A percentile compares a stretch with the other conserved stretches of the same genome.
Evolutionary conservation across 2,113 vertebrate species (phyloP).

Genomic region (Poicephalus gulielmi): DNA sequence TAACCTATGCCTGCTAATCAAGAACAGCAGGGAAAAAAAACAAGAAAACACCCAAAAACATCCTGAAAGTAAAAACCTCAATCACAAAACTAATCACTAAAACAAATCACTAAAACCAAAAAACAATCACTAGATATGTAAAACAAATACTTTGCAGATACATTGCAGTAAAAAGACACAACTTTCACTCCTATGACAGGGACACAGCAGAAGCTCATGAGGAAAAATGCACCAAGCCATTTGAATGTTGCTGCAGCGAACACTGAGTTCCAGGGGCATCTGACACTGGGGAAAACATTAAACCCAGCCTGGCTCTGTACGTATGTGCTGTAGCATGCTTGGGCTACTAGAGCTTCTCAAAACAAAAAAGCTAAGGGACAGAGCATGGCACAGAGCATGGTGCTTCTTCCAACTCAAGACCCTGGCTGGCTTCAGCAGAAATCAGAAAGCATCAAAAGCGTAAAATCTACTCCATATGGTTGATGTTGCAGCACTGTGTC

Average conservation of each 20-base stretch:
- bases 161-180: neutral
- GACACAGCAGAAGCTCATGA: neutral
- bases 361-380: neutral
- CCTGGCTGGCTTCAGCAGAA: neutral
- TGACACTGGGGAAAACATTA: neutral
- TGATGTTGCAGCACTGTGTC: neutral
- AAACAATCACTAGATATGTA: fast-evolving
- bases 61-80: neutral
- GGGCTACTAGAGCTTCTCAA: neutral
- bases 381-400: neutral
- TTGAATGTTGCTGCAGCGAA: neutral
- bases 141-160: neutral
- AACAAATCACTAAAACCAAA: neutral
- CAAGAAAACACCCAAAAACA: neutral
- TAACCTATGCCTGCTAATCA: neutral
- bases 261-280: neutral
- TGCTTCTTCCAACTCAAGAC: neutral
- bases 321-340: fast-evolving
- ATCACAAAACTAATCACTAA: no score
- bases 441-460: neutral
- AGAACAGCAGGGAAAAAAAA: neutral
- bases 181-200: neutral
- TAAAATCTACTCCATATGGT: neutral
- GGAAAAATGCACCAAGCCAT: neutral
- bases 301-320: neutral